A percentile compares a stretch with the other conserved stretches of the same genome.
These are phyloP conservation scores for Timandra comae DNA, from an alignment of 2,888 invertebrate species.

Conservation along the genomic window DNA sequence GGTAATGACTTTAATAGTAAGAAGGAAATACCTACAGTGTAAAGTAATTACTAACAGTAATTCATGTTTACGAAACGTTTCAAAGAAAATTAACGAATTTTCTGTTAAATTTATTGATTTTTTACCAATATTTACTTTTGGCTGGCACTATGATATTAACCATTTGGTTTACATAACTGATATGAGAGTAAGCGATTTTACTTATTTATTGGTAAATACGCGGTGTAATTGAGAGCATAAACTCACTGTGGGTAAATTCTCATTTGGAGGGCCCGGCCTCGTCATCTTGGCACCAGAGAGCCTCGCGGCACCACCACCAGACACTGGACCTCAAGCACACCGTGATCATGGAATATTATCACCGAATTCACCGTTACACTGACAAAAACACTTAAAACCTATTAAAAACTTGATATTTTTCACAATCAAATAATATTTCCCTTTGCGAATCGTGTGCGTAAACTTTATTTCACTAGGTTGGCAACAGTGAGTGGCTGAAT, in stretches of 20 bases:
- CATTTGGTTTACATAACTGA: too few relatives aligned
- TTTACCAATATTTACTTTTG: too few relatives aligned
- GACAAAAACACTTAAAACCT: constrained; percentile 21
- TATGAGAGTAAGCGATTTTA: too few relatives aligned
- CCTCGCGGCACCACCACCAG: constrained; percentile 23
- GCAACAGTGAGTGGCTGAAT: constrained; percentile 34
- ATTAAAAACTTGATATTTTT: constrained; percentile 11
- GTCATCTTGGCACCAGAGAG: constrained; percentile 46
- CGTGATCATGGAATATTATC: constrained; percentile 52
- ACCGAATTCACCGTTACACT: constrained; percentile 37
- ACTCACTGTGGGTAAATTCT: constrained; percentile 80
- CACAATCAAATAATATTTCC: constrained; percentile 6
- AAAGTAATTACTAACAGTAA: too few relatives aligned
- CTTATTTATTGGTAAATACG: too few relatives aligned
- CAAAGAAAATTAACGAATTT: too few relatives aligned
- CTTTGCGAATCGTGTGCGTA: not conserved
- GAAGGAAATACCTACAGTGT: too few relatives aligned
- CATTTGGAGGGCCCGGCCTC: constrained; percentile 82
- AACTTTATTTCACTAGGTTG: constrained; percentile 29
- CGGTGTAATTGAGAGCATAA: too few relatives aligned
- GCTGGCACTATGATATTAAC: too few relatives aligned
- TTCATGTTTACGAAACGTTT: too few relatives aligned
- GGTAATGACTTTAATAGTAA: too few relatives aligned
- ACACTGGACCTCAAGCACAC: constrained; percentile 8
- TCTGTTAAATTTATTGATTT: too few relatives aligned